Evolutionary conservation across 2,888 invertebrate species (phyloP).

Genomic region (Boloria selene): DNA sequence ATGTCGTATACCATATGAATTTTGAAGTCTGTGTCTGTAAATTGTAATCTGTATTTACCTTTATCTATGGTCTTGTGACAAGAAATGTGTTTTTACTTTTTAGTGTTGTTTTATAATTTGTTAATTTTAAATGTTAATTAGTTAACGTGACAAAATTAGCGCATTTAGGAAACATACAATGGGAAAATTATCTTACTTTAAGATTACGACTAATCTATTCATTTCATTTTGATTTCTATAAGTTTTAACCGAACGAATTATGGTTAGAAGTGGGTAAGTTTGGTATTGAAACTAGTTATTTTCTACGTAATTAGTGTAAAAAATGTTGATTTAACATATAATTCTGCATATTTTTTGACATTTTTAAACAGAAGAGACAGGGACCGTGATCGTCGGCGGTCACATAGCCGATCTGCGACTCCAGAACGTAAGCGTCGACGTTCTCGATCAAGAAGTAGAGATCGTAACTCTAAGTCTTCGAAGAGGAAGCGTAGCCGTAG

Average conservation of each 20-base stretch:
- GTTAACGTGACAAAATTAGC: conserved; percentile 2
- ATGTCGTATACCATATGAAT: too few species aligned
- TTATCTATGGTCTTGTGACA: conserved; percentile 13
- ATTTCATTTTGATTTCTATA: conserved; percentile 4
- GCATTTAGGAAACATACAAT: not conserved
- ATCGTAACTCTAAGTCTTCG: conserved; percentile 81
- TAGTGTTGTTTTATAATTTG: conserved; percentile 3
- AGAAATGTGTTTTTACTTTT: conserved; percentile 12
- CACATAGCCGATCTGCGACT: conserved; percentile 82
- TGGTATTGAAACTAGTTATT: not conserved
- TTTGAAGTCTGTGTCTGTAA: too few species aligned
- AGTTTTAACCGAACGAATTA: conserved; percentile 32
- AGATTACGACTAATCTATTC: not conserved
- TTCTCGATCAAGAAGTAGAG: conserved; percentile 83
- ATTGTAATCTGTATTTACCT: too few species aligned
- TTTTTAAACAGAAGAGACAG: conserved; percentile 62
- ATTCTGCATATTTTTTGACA: too few species aligned
- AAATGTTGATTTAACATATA: not conserved
- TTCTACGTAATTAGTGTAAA: not conserved
- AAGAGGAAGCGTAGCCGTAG: conserved; percentile 86
- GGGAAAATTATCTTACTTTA: conserved; percentile 3
- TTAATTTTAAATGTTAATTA: conserved; percentile 3
- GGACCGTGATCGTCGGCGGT: conserved; percentile 79
- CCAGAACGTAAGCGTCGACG: conserved; percentile 82
- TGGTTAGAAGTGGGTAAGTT: conserved; percentile 76